Evolutionary conservation across 2,797 vertebrate species (phyloP).

Genomic region (Phylloscopus collybita): DNA sequence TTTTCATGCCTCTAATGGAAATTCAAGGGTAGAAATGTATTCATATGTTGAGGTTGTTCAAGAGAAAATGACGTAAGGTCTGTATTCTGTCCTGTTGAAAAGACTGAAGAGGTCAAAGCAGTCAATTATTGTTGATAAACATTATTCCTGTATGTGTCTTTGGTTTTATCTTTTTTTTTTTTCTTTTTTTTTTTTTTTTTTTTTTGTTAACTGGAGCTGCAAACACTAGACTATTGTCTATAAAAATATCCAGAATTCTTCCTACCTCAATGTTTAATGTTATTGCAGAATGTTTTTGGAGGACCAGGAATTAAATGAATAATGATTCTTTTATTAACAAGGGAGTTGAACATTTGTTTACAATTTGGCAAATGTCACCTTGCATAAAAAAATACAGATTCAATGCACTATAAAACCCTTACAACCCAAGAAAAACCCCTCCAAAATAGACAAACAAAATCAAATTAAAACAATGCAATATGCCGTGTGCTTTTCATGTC

Average conservation of each 20-base stretch:
- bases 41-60: not conserved
- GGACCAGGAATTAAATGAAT: not conserved
- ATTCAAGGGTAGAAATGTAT: not conserved
- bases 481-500: not conserved
- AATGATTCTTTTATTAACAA: not conserved
- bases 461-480: not conserved
- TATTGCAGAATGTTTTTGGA: not conserved
- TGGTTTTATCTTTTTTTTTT: fast-evolving
- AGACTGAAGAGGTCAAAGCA: not conserved
- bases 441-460: not conserved
- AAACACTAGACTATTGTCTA: not conserved
- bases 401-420: not conserved
- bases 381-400: not conserved
- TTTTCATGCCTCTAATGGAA: not conserved
- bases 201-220: not conserved
- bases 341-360: not conserved
- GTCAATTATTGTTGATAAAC: not conserved
- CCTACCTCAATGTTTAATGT: not conserved
- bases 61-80: not conserved
- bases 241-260: not conserved
- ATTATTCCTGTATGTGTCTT: not conserved
- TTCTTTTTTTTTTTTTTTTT: fast-evolving
- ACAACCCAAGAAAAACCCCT: not conserved
- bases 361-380: not conserved
- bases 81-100: not conserved